Conservation (phyloP, 2,888 invertebrate genomes). For the Eupithecia vulgata region DNA sequence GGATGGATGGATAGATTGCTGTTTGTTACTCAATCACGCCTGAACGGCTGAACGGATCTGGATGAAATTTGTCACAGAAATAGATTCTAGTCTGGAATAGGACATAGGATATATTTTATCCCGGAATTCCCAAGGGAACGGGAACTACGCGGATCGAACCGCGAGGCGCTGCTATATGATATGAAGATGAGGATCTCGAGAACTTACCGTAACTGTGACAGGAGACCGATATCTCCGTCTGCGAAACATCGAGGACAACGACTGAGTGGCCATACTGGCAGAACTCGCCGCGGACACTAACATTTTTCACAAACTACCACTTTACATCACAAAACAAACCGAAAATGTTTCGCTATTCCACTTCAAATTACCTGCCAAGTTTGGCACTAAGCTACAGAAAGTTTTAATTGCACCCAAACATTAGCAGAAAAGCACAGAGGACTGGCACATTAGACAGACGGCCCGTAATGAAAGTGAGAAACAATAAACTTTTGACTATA, state of each 20-base stretch:
- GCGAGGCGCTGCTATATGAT: no score
- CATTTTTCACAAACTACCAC: constrained; percentile 58
- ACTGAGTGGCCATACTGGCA: constrained; percentile 62
- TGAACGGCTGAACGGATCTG: no score
- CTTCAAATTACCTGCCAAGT: constrained; percentile 22
- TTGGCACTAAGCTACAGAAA: constrained; percentile 22
- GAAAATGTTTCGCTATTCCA: constrained; percentile 21
- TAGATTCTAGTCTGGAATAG: no score
- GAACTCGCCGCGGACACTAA: constrained; percentile 64
- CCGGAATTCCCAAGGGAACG: no score
- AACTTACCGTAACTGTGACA: constrained; percentile 61
- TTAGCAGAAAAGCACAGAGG: constrained; percentile 31
- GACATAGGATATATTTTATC: no score
- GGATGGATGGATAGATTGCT: no score
- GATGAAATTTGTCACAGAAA: no score
- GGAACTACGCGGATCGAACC: no score
- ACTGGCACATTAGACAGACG: constrained; percentile 34
- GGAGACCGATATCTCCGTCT: constrained; percentile 60
- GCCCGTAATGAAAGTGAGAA: constrained; percentile 42
- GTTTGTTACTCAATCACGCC: no score
- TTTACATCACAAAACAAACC: constrained; percentile 42
- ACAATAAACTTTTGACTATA: constrained; percentile 50
- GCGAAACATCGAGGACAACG: constrained; percentile 72
- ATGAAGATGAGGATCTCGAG: constrained; percentile 22
- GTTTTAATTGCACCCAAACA: constrained; percentile 34